Conservation (phyloP, 2,113 vertebrate species). For the Ornithorhynchus anatinus region DNA sequence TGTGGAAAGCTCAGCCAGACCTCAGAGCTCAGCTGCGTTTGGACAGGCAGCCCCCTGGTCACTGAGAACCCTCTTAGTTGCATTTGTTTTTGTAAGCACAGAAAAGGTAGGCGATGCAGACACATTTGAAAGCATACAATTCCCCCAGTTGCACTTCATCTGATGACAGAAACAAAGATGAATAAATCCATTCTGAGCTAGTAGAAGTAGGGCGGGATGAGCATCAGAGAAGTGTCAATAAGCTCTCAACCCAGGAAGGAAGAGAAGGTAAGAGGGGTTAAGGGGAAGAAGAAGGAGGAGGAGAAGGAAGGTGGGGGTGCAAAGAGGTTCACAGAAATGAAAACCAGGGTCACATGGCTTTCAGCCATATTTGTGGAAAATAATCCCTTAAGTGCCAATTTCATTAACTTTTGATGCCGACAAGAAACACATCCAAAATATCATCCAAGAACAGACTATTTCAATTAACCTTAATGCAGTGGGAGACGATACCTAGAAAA, state of each 20-base stretch:
- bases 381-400: background rate
- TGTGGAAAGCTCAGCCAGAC: background rate
- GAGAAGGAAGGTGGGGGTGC: background rate
- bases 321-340: constrained; percentile 23
- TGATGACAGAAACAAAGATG: background rate
- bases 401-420: background rate
- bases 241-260: background rate
- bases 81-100: background rate
- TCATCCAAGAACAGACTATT: background rate
- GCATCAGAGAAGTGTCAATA: background rate
- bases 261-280: constrained; percentile 4
- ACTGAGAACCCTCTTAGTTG: background rate
- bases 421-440: background rate
- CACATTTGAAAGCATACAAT: background rate
- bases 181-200: background rate
- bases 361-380: background rate
- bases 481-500: background rate
- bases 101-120: background rate
- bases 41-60: background rate
- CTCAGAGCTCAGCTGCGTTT: background rate
- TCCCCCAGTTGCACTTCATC: background rate
- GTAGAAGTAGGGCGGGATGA: background rate
- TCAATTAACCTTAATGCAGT: background rate
- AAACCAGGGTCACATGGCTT: background rate
- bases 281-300: background rate